Percentiles rank a stretch among this genome's conserved stretches.
Evolutionary conservation across 2,113 vertebrate species (phyloP).

Genomic region (Eidolon helvum): DNA sequence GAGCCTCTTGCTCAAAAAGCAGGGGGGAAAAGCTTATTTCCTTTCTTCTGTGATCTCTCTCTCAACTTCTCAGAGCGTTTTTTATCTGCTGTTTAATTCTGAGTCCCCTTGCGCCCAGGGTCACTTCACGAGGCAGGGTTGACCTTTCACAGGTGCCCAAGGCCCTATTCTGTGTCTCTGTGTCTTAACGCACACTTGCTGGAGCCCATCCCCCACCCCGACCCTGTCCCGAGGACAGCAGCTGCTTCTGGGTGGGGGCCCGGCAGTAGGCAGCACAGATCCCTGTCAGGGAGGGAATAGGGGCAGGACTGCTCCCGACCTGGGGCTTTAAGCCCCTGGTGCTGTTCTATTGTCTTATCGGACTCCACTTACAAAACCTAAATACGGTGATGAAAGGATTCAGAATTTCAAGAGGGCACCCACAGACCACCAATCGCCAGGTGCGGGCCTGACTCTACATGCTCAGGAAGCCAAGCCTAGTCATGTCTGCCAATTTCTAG

Average conservation of each 20-base stretch:
- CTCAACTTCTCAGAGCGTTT: neutral
- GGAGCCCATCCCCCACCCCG: neutral
- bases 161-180: fast-evolving
- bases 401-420: neutral
- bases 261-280: neutral
- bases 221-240: too few relatives aligned
- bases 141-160: fast-evolving
- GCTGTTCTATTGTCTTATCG: fast-evolving
- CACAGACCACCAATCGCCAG: neutral
- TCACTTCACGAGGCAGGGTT: neutral
- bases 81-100: neutral
- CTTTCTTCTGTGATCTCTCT: neutral
- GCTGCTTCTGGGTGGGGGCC: neutral
- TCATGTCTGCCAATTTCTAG: neutral
- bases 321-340: neutral
- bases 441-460: fast-evolving
- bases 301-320: neutral
- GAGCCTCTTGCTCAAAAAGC: neutral
- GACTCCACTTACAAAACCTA: neutral
- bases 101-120: fast-evolving
- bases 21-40: neutral
- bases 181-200: neutral
- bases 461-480: neutral
- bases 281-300: neutral
- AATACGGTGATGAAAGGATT: neutral